Percentiles rank a stretch among this genome's conserved stretches.
These are phyloP conservation scores for Spea multiplicata DNA, from an alignment of 2,113 vertebrate species.

Conservation along the genomic window DNA sequence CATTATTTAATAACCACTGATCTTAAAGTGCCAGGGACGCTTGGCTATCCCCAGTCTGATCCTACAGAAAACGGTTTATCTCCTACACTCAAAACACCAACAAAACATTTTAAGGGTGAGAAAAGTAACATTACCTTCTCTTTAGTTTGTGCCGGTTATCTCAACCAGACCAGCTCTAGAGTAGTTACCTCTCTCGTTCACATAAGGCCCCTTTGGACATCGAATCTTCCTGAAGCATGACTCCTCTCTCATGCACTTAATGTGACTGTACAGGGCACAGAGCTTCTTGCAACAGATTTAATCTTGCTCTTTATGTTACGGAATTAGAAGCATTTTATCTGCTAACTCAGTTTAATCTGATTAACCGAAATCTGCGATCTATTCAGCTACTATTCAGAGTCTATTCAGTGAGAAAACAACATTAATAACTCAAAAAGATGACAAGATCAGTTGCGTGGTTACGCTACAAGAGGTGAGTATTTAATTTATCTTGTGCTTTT, in stretches of 20 bases:
- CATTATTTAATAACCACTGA: too few relatives aligned
- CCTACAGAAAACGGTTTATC: too few relatives aligned
- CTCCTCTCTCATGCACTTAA: slow-evolving; percentile 52
- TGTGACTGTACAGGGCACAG: slow-evolving; percentile 13
- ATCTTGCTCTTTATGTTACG: slow-evolving; percentile 70
- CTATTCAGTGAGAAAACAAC: not conserved
- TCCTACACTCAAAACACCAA: too few relatives aligned
- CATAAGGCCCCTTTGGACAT: slow-evolving; percentile 49
- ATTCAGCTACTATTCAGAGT: not conserved
- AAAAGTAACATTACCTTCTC: too few relatives aligned
- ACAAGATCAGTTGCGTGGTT: slow-evolving; percentile 50
- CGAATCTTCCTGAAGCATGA: slow-evolving; percentile 52
- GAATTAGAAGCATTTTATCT: slow-evolving; percentile 71
- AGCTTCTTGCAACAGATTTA: slow-evolving; percentile 60
- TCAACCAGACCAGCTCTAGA: slow-evolving; percentile 25
- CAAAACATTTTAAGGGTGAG: too few relatives aligned
- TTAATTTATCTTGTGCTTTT: not conserved
- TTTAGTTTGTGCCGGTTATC: not conserved
- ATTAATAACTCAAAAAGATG: not conserved
- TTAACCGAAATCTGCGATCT: slow-evolving; percentile 57
- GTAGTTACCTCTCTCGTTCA: slow-evolving; percentile 49
- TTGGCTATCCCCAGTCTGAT: too few relatives aligned
- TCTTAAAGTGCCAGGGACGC: too few relatives aligned
- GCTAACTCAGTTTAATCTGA: slow-evolving; percentile 80
- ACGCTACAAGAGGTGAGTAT: slow-evolving; percentile 46